phyloP scores from a whole-genome alignment of 2,113 vertebrate species.

The Saimiri boliviensis region DNA sequence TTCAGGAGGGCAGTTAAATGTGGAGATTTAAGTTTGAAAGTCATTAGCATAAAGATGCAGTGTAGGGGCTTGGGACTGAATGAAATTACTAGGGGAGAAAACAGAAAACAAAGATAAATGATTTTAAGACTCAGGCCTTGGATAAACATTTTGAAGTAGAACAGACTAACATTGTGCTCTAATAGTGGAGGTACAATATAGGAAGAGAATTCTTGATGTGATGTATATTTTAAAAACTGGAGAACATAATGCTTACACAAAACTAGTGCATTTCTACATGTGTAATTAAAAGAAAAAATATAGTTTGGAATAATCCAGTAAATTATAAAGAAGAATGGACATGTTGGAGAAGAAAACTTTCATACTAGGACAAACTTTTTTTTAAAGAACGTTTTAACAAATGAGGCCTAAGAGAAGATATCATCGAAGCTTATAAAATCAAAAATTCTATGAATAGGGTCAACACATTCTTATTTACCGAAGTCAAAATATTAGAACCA shows the following conservation, averaged over 20 bases:
- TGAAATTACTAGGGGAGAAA: neutral
- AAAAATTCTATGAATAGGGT: constrained; percentile 24
- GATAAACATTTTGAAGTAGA: constrained; percentile 8
- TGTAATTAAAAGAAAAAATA: neutral
- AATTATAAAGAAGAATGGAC: constrained; percentile 7
- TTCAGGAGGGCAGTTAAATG: neutral
- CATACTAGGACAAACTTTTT: neutral
- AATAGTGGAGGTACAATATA: neutral
- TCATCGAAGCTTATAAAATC: constrained; percentile 35
- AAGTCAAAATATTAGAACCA: constrained; percentile 44
- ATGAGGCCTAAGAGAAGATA: neutral
- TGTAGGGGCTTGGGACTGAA: neutral
- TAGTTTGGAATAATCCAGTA: constrained; percentile 6
- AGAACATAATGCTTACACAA: neutral
- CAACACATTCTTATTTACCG: constrained; percentile 51
- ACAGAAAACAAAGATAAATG: neutral
- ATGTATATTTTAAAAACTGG: neutral
- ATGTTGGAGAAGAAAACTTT: constrained; percentile 27
- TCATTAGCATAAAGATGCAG: neutral
- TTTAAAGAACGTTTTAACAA: neutral
- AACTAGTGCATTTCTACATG: neutral
- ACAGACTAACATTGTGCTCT: neutral
- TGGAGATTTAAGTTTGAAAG: neutral
- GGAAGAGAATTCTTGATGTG: neutral
- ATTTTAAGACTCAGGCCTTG: neutral